Evolutionary conservation across 2,113 vertebrate genomes (phyloP), one percentile per base, ranked within the genome.

Genomic region (Cairina moschata): DNA sequence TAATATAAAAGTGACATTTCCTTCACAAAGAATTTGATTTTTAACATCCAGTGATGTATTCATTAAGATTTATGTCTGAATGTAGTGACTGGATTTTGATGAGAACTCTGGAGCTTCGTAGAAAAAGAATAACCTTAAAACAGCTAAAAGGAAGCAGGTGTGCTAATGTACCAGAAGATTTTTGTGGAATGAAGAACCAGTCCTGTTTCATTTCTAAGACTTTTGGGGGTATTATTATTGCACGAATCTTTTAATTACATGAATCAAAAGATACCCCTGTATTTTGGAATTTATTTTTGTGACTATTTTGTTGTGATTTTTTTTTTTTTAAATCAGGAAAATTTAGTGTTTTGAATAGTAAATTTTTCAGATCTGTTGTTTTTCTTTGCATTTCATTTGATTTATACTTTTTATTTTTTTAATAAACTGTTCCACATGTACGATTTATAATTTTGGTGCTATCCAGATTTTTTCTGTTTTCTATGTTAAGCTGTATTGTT

Each of bases 1-100:
- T 98, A 97, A 92, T 87, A 86, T 89, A 50, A 93, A 98, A 94
- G 71, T 96, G 96, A 85, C 88, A 76, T 97, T 97, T 98, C 85
- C 94, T 97, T 98, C 93, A 96, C 93, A 98, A 97, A 92, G 83
- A 95, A 88, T 96, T 97, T 97, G 85, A 88, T 93, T 97, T 98
- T 98, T 97, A 95, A 93, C 85, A 94, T 95, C 93, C 92, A 97
- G 92, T 97, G 97, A 95, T 88, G 84, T 98, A 98, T 98, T 98
- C 95, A 96, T 96, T 96, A 98, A 97, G 98, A 98, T 97, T 97
- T 91, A 97, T 95, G 97, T 96, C 90, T 96, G 91, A 95, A 55
- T 96, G 69, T 96, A 97, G 96, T 97, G 93, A 90, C 63, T 94
- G 34, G 90, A 91, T 97, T 97, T 97, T 96, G 91, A 96, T 97